phyloP scores from a whole-genome alignment of 1,140 invertebrate genomes.

The Mycetomoellerius zeteki region DNA sequence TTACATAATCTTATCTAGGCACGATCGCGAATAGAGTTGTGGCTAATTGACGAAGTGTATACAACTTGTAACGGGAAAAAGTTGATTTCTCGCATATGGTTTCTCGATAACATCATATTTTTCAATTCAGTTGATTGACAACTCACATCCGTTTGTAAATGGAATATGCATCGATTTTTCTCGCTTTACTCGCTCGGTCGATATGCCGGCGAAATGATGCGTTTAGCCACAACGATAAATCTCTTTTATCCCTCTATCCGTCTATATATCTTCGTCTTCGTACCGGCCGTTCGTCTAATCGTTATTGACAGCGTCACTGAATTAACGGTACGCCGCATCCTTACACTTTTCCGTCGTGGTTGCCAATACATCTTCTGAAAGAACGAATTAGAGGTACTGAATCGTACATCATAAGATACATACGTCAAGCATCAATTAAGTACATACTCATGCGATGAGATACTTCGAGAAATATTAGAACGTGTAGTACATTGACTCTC shows the following conservation, averaged over 20 bases:
- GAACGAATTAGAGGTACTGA: conserved; percentile 54
- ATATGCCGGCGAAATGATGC: conserved; percentile 18
- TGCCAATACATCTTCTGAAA: conserved; percentile 21
- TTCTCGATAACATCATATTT: conserved; percentile 13
- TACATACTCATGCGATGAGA: neutral
- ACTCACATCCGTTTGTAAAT: conserved; percentile 10
- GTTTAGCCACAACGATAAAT: conserved; percentile 67
- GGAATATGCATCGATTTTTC: conserved; percentile 62
- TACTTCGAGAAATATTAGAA: conserved; percentile 9
- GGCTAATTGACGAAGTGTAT: conserved; percentile 4
- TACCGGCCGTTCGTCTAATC: conserved; percentile 59
- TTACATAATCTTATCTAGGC: conserved; percentile 25
- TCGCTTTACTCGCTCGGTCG: conserved; percentile 7
- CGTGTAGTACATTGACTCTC: neutral
- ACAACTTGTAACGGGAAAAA: neutral
- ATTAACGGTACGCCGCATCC: conserved; percentile 72
- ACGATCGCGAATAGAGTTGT: neutral
- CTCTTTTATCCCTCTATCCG: conserved; percentile 68
- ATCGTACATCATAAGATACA: conserved; percentile 19
- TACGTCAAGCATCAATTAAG: conserved; percentile 31
- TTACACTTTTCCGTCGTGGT: conserved; percentile 30
- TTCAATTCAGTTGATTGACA: conserved; percentile 17
- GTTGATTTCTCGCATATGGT: neutral
- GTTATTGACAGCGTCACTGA: conserved; percentile 75
- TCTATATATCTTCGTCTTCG: conserved; percentile 61